Evolutionary conservation across 2,888 invertebrate species (phyloP).

Genomic region (Biston betularia): DNA sequence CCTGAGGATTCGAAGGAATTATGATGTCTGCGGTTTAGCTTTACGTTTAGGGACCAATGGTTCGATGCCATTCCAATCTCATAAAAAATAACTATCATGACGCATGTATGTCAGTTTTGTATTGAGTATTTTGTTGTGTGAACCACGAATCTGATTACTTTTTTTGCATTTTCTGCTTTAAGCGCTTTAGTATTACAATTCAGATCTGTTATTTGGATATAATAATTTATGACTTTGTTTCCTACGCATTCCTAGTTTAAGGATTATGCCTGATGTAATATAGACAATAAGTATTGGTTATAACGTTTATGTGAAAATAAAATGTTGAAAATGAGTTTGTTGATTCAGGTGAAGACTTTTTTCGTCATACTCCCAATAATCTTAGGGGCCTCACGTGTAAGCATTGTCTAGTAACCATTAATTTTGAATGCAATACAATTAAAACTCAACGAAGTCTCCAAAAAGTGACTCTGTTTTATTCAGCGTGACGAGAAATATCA

Average conservation of each 20-base stretch:
- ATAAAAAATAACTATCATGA: neutral
- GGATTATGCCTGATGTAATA: slow-evolving; percentile 28
- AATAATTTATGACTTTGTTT: slow-evolving; percentile 35
- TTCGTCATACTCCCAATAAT: slow-evolving; percentile 19
- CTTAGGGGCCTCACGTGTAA: neutral
- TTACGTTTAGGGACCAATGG: slow-evolving; percentile 17
- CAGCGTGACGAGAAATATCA: slow-evolving; percentile 3
- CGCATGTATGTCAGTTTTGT: slow-evolving; percentile 21
- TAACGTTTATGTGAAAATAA: slow-evolving; percentile 40
- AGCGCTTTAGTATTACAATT: slow-evolving; percentile 31
- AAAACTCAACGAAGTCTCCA: neutral
- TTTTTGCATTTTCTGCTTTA: slow-evolving; percentile 15
- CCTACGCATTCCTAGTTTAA: slow-evolving; percentile 34
- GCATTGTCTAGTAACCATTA: slow-evolving; percentile 10
- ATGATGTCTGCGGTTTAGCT: slow-evolving; percentile 62
- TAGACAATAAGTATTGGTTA: slow-evolving; percentile 35
- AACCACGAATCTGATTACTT: slow-evolving; percentile 42
- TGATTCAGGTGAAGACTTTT: slow-evolving; percentile 44
- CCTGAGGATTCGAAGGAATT: slow-evolving; percentile 88
- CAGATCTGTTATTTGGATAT: slow-evolving; percentile 35
- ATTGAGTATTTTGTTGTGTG: slow-evolving; percentile 23
- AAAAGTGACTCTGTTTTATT: neutral
- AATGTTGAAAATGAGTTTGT: slow-evolving; percentile 46
- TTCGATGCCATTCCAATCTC: slow-evolving; percentile 15
- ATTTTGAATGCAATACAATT: slow-evolving; percentile 8